Percentiles rank a stretch among this genome's conserved stretches.
Evolutionary conservation across 2,113 vertebrate genomes (phyloP).

Genomic region (Parus major): DNA sequence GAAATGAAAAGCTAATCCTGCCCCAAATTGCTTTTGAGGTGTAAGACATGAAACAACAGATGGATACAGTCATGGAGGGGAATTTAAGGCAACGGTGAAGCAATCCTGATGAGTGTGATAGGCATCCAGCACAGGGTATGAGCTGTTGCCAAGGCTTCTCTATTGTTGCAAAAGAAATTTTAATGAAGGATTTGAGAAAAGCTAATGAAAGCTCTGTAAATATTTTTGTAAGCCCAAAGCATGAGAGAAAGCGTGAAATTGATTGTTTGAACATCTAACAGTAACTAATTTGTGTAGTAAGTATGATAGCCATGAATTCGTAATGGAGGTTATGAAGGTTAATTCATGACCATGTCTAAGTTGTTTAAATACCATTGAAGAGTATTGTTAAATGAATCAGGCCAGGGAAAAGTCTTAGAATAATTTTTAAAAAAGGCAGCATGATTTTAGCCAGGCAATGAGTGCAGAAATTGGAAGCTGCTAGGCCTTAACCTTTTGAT

Average conservation of each 20-base stretch:
- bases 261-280: slow-evolving; percentile 52
- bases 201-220: slow-evolving; percentile 48
- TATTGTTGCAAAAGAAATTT: not conserved
- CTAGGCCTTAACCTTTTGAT: not conserved
- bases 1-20: slow-evolving; percentile 34
- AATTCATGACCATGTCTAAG: slow-evolving; percentile 52
- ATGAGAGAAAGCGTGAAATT: slow-evolving; percentile 31
- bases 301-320: not conserved
- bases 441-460: not conserved
- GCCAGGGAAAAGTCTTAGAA: not conserved
- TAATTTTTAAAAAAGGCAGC: not conserved
- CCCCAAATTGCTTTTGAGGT: slow-evolving; percentile 20
- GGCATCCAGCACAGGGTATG: not conserved
- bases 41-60: slow-evolving; percentile 21
- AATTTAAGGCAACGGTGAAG: not conserved
- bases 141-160: slow-evolving; percentile 15
- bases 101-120: not conserved
- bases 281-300: slow-evolving; percentile 37
- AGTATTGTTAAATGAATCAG: slow-evolving; percentile 31
- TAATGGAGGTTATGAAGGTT: slow-evolving; percentile 51
- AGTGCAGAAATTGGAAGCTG: not conserved
- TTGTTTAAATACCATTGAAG: slow-evolving; percentile 19
- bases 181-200: slow-evolving; percentile 32
- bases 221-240: slow-evolving; percentile 53
- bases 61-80: not conserved